Evolutionary conservation across 2,888 invertebrate genomes (phyloP).

Genomic region (Rhagonycha fulva): DNA sequence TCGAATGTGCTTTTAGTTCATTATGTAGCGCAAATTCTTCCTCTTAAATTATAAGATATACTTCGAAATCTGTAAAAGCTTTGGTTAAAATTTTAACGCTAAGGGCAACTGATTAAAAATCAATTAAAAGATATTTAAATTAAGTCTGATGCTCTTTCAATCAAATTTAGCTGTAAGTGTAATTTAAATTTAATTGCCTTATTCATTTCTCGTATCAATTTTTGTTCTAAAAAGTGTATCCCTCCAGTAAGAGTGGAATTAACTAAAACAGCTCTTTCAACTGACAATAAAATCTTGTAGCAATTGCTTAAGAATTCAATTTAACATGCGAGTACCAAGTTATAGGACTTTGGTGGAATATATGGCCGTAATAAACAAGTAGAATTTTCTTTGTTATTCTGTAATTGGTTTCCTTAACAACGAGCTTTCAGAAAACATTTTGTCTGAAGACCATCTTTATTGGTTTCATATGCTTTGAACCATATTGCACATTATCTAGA

Average conservation of each 20-base stretch:
- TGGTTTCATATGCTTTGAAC: slow-evolving; percentile 24
- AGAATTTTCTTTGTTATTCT: slow-evolving; percentile 25
- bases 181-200: slow-evolving; percentile 16
- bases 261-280: slow-evolving; percentile 6
- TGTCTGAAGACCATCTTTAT: slow-evolving; percentile 24
- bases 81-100: slow-evolving; percentile 19
- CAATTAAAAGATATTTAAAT: slow-evolving; percentile 21
- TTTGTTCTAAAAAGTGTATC: neutral
- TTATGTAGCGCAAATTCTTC: slow-evolving; percentile 17
- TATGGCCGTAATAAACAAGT: slow-evolving; percentile 25
- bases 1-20: slow-evolving; percentile 23
- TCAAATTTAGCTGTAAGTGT: slow-evolving; percentile 19
- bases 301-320: slow-evolving; percentile 20
- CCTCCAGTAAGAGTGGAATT: slow-evolving; percentile 12
- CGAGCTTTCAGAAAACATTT: slow-evolving; percentile 25
- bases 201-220: neutral
- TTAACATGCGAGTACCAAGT: slow-evolving; percentile 14
- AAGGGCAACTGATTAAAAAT: slow-evolving; percentile 22
- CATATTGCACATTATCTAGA: slow-evolving; percentile 15
- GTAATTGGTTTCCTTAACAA: slow-evolving; percentile 22
- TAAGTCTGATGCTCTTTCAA: slow-evolving; percentile 6
- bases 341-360: slow-evolving; percentile 17
- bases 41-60: slow-evolving; percentile 22
- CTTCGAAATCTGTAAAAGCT: slow-evolving; percentile 16
- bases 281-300: slow-evolving; percentile 22